Evolutionary conservation across 2,797 vertebrate species (phyloP), one percentile per base, ranked within the genome.

Genomic region (Argyrosomus regius): DNA sequence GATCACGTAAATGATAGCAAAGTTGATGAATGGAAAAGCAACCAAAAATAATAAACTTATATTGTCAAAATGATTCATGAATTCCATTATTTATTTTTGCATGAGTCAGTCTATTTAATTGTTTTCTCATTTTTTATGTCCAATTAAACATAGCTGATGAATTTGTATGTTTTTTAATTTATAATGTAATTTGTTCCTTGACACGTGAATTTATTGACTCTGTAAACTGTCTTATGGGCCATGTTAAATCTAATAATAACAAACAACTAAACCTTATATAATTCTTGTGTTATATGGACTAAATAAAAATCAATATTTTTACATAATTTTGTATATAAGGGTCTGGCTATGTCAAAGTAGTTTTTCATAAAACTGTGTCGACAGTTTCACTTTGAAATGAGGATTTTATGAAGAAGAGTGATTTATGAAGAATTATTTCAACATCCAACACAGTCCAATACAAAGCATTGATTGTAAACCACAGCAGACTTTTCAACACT

Each of bases 391-490:
- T 78, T 79, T 18, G 58, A 81, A 88, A 20, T 20, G 22, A 68
- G 18, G 13, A 72, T 16, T 80, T 65, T 58, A 17, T 74, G 28
- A 7, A 83, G 61, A 68, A 43, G 14, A 74, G 45, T 57, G 57
- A 83, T 45, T 24, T 75, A 77, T 65, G 17, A 80, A 70, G 58
- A 79, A 63, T 78, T 78, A 49, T 22, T 74, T 83, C 46, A 72
- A 72, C 68, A 78, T 50, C 48, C 70, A 80, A 57, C 53, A 57
- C 60, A 31, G 54, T 49, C 69, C 17, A 26, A 35, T 52, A 12
- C 17, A 57, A 39, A 39, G 35, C 69, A 90, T 87, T 67, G 91
- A 91, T 91, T 80, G 70, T 28, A 66, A 74, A 74, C 66, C 56
- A 62, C 75, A 3, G 53, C 60, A 60, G 81, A 83, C 73, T 78